These are phyloP conservation scores for Cichladusa arquata DNA, from an alignment of 2,113 vertebrate genomes.

Conservation along the genomic window DNA sequence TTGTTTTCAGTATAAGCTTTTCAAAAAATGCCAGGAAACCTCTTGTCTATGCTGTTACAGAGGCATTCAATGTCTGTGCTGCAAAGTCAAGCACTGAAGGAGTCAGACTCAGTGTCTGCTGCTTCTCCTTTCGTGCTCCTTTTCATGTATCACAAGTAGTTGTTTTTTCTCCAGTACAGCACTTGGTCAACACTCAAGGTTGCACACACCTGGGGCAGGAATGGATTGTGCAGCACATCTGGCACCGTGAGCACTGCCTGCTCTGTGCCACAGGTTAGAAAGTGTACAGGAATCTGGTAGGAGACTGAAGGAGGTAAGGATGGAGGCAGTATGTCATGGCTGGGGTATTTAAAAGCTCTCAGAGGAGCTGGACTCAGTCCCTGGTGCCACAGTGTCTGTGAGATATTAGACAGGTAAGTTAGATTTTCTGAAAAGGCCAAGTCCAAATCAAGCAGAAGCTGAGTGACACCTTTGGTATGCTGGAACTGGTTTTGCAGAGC, in stretches of 20 bases:
- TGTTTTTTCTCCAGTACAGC: not conserved
- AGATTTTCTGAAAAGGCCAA: not conserved
- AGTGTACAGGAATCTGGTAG: fast-evolving
- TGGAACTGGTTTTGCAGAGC: not conserved
- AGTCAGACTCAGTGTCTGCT: not conserved
- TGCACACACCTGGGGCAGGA: not conserved
- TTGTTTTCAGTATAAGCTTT: not conserved
- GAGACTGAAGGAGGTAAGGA: not conserved
- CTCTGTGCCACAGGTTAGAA: not conserved
- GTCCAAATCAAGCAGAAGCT: not conserved
- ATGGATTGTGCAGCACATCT: fast-evolving
- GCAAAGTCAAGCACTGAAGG: not conserved
- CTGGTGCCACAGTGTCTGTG: not conserved
- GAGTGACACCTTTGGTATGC: not conserved
- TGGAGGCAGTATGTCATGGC: not conserved
- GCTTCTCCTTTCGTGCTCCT: not conserved
- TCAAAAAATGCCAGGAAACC: not conserved
- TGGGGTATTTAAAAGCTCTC: not conserved
- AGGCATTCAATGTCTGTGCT: not conserved
- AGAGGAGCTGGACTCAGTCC: not conserved
- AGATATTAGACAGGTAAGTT: not conserved
- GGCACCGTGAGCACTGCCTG: not conserved
- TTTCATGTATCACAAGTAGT: not conserved
- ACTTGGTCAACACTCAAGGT: not conserved
- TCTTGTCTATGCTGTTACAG: not conserved